Conservation (phyloP, 2,888 invertebrate species). For the Drosophila glabriapex region DNA sequence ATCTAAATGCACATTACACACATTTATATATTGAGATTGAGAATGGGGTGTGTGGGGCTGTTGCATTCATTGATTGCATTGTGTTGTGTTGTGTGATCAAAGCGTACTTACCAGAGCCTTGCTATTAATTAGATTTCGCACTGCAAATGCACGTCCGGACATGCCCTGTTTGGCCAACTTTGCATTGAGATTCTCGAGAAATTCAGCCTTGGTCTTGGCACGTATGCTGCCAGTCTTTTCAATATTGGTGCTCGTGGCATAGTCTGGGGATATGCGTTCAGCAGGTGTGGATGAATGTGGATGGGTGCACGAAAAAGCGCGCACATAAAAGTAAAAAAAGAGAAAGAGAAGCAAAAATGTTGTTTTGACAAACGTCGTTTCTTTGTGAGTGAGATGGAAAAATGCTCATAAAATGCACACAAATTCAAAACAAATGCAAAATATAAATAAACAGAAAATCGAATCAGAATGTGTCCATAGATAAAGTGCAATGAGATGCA, state of each 20-base stretch:
- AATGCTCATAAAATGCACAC: conserved; percentile 11
- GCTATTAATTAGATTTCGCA: conserved; percentile 90
- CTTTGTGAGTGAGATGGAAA: conserved; percentile 16
- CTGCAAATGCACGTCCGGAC: conserved; percentile 88
- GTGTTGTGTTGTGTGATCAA: neutral
- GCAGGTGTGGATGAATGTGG: conserved; percentile 8
- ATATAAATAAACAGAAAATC: conserved; percentile 5
- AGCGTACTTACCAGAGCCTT: conserved; percentile 88
- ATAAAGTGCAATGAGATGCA: conserved; percentile 32
- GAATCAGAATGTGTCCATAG: conserved; percentile 8
- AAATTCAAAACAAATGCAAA: conserved; percentile 31
- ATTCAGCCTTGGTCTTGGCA: conserved; percentile 87
- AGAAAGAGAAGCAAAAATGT: conserved; percentile 46
- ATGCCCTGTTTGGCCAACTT: conserved; percentile 89
- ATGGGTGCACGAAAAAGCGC: conserved; percentile 40
- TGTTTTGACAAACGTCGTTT: conserved; percentile 32
- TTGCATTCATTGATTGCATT: neutral
- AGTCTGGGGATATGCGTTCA: conserved; percentile 70
- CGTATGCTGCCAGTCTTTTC: conserved; percentile 85
- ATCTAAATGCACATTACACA: conserved; percentile 58
- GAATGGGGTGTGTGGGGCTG: conserved; percentile 4
- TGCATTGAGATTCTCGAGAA: conserved; percentile 93
- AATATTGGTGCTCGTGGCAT: conserved; percentile 85
- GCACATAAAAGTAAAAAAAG: conserved; percentile 33
- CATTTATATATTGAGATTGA: conserved; percentile 11